Percentiles rank a stretch among this genome's conserved stretches.
Evolutionary conservation across 2,888 invertebrate species (phyloP).

Genomic region (Ectemnius continuus): DNA sequence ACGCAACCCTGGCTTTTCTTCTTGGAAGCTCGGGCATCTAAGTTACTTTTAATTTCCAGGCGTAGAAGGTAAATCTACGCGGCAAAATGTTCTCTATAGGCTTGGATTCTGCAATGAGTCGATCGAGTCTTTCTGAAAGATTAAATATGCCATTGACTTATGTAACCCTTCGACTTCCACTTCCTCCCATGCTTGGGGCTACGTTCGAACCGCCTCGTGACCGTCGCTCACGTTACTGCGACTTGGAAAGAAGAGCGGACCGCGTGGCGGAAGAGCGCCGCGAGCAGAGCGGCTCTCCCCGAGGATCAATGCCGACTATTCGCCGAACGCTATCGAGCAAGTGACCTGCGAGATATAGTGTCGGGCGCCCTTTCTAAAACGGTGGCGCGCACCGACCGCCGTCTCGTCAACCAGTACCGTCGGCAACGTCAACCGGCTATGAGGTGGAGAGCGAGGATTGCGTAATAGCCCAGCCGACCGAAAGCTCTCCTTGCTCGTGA

Average conservation of each 20-base stretch:
- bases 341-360: slow-evolving; percentile 43
- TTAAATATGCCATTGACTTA: neutral
- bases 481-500: slow-evolving; percentile 49
- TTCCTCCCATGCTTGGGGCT: slow-evolving; percentile 13
- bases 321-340: slow-evolving; percentile 54
- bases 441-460: slow-evolving; percentile 50
- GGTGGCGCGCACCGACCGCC: slow-evolving; percentile 26
- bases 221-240: slow-evolving; percentile 35
- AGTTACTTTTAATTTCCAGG: too few species aligned
- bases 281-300: slow-evolving; percentile 37
- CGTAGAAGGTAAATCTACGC: neutral
- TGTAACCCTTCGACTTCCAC: slow-evolving; percentile 8
- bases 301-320: slow-evolving; percentile 53
- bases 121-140: neutral
- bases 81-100: neutral
- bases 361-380: slow-evolving; percentile 47
- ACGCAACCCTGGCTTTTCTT: slow-evolving; percentile 42
- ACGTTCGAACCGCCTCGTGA: slow-evolving; percentile 30
- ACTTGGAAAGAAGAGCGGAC: slow-evolving; percentile 50
- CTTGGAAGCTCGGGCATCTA: slow-evolving; percentile 8
- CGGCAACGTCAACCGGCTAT: slow-evolving; percentile 49
- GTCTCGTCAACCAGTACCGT: slow-evolving; percentile 39
- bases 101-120: neutral
- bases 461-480: slow-evolving; percentile 55
- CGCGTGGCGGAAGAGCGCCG: slow-evolving; percentile 31